These are phyloP conservation scores for Ceuthmochares aereus DNA, from an alignment of 2,113 vertebrate genomes.

Conservation along the genomic window DNA sequence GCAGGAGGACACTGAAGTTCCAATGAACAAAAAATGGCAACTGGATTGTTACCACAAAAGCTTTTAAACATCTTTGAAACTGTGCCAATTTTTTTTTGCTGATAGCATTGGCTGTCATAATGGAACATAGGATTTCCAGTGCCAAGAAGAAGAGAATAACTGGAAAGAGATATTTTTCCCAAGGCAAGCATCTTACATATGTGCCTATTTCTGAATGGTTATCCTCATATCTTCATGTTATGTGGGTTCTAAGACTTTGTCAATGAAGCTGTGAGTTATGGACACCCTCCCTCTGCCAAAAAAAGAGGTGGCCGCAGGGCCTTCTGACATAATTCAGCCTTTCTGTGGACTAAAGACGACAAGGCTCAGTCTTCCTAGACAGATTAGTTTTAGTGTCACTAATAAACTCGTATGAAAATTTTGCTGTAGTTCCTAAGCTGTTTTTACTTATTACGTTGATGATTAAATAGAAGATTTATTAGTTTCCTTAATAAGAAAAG, in stretches of 20 bases:
- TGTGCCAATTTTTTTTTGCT: slow-evolving; percentile 2
- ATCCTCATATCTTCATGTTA: not conserved
- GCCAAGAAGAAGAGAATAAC: slow-evolving; percentile 43
- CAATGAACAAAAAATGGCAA: slow-evolving; percentile 8
- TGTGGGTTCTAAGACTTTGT: slow-evolving; percentile 16
- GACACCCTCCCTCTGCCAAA: not conserved
- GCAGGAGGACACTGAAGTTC: slow-evolving; percentile 4
- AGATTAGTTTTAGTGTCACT: not conserved
- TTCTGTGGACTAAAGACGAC: not conserved
- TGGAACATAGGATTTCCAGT: slow-evolving; percentile 27
- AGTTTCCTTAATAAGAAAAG: not conserved
- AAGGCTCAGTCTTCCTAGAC: not conserved
- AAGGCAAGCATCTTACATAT: slow-evolving; percentile 17
- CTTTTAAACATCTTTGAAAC: slow-evolving; percentile 15
- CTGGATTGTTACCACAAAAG: slow-evolving; percentile 10
- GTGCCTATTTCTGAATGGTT: slow-evolving; percentile 37
- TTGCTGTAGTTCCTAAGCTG: not conserved
- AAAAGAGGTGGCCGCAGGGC: not conserved
- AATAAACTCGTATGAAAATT: not conserved
- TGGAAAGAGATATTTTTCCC: not conserved
- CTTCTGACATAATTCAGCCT: not conserved
- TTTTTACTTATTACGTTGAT: not conserved
- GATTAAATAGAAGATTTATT: not conserved
- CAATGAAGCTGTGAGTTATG: not conserved
- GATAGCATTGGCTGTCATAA: not conserved